Conservation (phyloP, 1,140 invertebrate species). For the Macrobrachium nipponense region DNA sequence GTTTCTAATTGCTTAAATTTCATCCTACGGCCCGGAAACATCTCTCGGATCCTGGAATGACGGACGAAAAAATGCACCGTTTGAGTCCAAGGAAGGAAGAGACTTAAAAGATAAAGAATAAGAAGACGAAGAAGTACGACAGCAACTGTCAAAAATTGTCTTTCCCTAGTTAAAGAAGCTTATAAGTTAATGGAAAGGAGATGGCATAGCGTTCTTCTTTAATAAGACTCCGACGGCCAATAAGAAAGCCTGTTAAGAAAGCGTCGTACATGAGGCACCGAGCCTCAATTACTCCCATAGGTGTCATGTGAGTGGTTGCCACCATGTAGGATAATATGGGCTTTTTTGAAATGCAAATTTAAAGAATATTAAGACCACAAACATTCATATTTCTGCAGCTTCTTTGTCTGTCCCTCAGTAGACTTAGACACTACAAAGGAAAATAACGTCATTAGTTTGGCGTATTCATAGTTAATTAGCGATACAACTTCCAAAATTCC, state of each 20-base stretch:
- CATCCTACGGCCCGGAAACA: no score
- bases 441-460: no score
- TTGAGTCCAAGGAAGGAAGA: not conserved
- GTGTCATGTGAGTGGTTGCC: conserved; percentile 52
- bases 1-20: no score
- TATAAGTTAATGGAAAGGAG: conserved; percentile 29
- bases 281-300: conserved; percentile 51
- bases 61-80: no score
- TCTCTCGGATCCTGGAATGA: no score
- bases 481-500: no score
- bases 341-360: conserved; percentile 39
- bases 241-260: conserved; percentile 44
- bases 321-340: conserved; percentile 37
- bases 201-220: conserved; percentile 36
- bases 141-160: not conserved
- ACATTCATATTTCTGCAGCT: conserved; percentile 16
- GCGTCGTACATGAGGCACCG: conserved; percentile 52
- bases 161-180: not conserved
- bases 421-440: not conserved
- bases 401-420: not conserved
- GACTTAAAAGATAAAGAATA: not conserved
- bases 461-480: no score
- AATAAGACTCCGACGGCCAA: conserved; percentile 49
- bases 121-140: not conserved
- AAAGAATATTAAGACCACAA: conserved; percentile 16